These are phyloP conservation scores for Pelodiscus sinensis DNA, from an alignment of 2,113 vertebrate species.

Conservation along the genomic window DNA sequence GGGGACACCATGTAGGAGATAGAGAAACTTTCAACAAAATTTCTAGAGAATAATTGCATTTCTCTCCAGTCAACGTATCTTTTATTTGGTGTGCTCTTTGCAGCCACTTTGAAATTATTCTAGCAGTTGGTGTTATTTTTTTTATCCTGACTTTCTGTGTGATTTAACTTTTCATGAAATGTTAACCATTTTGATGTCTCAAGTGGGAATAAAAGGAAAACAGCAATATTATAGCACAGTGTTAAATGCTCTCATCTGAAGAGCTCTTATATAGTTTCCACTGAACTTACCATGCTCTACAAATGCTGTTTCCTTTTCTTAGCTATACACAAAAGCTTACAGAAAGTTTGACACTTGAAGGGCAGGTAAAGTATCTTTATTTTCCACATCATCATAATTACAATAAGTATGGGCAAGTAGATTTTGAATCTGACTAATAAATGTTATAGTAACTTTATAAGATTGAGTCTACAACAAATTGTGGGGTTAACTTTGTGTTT, in stretches of 20 bases:
- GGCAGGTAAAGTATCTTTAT: neutral
- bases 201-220: neutral
- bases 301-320: neutral
- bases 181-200: neutral
- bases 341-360: neutral
- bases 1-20: neutral
- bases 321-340: neutral
- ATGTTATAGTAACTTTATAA: neutral
- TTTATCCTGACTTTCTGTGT: accelerated
- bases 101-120: neutral
- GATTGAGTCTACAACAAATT: neutral
- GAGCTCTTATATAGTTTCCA: neutral
- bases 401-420: neutral
- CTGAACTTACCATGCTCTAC: neutral
- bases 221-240: accelerated
- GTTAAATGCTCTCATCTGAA: neutral
- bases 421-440: neutral
- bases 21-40: neutral
- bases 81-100: neutral
- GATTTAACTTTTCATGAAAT: neutral
- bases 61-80: neutral
- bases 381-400: neutral
- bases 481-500: neutral
- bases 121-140: neutral
- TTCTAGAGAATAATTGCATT: neutral